Evolutionary conservation across 2,888 invertebrate species (phyloP), one percentile per base, ranked within the genome.

Genomic region (Chloroclystis v-ata): DNA sequence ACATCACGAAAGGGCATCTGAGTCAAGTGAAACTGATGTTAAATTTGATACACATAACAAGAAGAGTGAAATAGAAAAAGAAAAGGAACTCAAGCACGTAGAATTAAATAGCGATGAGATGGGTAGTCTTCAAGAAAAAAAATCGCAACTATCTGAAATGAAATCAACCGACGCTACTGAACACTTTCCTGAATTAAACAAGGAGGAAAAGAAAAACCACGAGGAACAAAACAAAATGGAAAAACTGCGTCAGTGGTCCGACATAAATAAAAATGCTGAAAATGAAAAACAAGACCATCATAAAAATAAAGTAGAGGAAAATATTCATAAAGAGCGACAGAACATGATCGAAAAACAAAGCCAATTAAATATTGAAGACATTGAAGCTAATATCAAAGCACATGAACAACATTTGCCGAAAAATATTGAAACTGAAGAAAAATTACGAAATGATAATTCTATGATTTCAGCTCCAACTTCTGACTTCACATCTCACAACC

Each of bases 1-100:
- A 28, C 59, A 41, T 32, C 8, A 29, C 30, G 52, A 60, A 48
- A 48, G 37, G 8, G 50, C 47, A 39, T 24, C 35, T 4, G 44
- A 51, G 6, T 16, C 24, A 8, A 5, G 5, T 20, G 44, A 60
- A 28, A 45, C 40, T n/a, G n/a, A 39, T n/a, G 12, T 37, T 10
- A 43, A 43, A 37, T 41, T 10, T n/a, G 26, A 20, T 20, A 4
- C 20, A 4, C 20, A 20, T 2, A 5, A 20, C 2, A 20, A 20
- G 20, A 20, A 20, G 5, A 2, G 20, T 20, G 3, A 4, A 20
- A 37, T 38, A 7, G 28, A 30, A n/a, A 41, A 32, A 20, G 20
- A 20, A 5, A 26, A 11, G 9, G 8, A 16, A 5, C 37, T 11
- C 7, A 20, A 28, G n/a, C 39, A 32, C 9, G 28, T 25, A 30